A percentile compares a stretch with the other conserved stretches of the same genome.
phyloP scores from a whole-genome alignment of 2,888 invertebrate genomes.

The Drosophila anceps region DNA sequence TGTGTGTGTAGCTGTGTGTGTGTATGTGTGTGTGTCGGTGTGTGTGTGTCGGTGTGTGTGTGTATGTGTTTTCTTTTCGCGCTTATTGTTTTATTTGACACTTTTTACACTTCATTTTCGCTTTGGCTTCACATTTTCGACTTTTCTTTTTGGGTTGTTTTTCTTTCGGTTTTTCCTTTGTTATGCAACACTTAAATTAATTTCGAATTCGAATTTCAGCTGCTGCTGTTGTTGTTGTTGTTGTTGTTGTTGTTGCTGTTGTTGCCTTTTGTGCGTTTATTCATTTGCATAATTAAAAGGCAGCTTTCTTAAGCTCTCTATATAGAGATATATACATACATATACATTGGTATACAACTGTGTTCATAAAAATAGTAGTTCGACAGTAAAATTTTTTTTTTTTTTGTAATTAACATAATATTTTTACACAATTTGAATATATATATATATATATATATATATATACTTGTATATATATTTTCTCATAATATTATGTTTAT shows the following conservation, averaged over 20 bases:
- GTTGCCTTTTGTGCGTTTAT: slow-evolving; percentile 45
- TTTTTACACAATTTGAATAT: no score
- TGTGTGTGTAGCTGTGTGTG: neutral
- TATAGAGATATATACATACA: slow-evolving; percentile 11
- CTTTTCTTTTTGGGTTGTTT: slow-evolving; percentile 12
- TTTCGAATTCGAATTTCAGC: slow-evolving; percentile 45
- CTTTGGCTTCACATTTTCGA: slow-evolving; percentile 26
- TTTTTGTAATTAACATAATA: no score
- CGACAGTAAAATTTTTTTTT: no score
- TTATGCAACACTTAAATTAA: slow-evolving; percentile 69
- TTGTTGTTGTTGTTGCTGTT: slow-evolving; percentile 41
- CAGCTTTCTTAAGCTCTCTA: slow-evolving; percentile 6
- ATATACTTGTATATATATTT: no score
- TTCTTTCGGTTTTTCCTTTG: slow-evolving; percentile 35
- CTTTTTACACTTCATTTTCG: slow-evolving; percentile 76
- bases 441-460: no score
- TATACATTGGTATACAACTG: no score
- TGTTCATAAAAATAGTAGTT: no score
- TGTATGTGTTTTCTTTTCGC: neutral
- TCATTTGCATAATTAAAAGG: slow-evolving; percentile 70
- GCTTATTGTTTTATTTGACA: slow-evolving; percentile 51
- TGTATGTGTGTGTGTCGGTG: neutral
- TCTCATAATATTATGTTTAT: no score
- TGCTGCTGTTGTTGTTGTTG: slow-evolving; percentile 39
- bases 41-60: neutral